A percentile compares a stretch with the other conserved stretches of the same genome.
These are phyloP conservation scores for Parasteatoda tepidariorum DNA, from an alignment of 1,140 invertebrate genomes.

Conservation along the genomic window DNA sequence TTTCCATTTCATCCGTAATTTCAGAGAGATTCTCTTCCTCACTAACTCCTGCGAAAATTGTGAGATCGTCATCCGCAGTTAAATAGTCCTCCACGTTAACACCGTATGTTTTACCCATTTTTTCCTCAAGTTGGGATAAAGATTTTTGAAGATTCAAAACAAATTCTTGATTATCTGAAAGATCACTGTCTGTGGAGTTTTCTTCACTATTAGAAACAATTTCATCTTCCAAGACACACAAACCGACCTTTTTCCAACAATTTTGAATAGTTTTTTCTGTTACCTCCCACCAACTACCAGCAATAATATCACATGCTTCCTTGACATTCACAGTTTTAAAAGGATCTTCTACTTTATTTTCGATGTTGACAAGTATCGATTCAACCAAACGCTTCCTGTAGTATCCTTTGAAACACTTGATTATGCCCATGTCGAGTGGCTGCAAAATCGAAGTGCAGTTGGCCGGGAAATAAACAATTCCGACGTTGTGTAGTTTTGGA, in stretches of 20 bases:
- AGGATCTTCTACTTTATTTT: slow-evolving; percentile 13
- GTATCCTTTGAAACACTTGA: slow-evolving; percentile 15
- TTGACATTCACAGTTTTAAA: slow-evolving; percentile 7
- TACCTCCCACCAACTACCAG: slow-evolving; percentile 6
- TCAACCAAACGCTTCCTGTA: slow-evolving; percentile 14
- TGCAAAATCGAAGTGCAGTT: slow-evolving; percentile 1
- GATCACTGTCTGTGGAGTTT: neutral
- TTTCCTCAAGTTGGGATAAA: slow-evolving; percentile 9
- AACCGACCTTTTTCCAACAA: slow-evolving; percentile 3
- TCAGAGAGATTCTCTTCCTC: neutral
- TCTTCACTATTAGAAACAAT: neutral
- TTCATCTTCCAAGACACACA: neutral
- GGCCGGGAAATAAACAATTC: neutral
- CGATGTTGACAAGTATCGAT: neutral
- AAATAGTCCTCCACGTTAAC: neutral
- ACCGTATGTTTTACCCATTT: neutral
- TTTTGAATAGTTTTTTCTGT: slow-evolving; percentile 5
- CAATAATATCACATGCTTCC: slow-evolving; percentile 7
- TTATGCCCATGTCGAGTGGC: slow-evolving; percentile 1
- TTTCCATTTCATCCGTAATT: neutral
- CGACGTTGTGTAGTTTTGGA: slow-evolving; percentile 4
- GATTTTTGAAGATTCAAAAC: slow-evolving; percentile 7
- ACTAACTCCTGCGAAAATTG: neutral
- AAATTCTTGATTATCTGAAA: slow-evolving; percentile 4
- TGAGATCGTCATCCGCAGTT: slow-evolving; percentile 3